These are phyloP conservation scores for Poeciliopsis paucimaculata DNA, from an alignment of 2,797 vertebrate species.

Conservation along the genomic window DNA sequence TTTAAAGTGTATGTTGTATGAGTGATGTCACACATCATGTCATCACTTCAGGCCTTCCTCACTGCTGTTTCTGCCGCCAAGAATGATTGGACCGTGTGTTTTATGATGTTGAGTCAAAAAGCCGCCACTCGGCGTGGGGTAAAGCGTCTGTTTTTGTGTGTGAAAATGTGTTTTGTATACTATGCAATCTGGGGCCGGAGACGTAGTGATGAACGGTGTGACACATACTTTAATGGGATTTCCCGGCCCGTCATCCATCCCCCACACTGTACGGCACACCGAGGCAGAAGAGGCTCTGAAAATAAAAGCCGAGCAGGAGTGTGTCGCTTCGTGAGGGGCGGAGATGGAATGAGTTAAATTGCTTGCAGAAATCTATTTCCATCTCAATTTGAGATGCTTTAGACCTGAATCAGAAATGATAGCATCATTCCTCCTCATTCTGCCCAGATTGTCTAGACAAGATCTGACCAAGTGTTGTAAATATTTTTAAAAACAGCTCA, in stretches of 20 bases:
- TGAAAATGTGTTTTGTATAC: slow-evolving; percentile 29
- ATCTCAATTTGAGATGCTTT: slow-evolving; percentile 3
- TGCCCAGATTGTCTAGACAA: neutral
- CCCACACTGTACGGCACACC: slow-evolving; percentile 14
- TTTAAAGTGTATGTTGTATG: slow-evolving; percentile 54
- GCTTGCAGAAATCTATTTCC: slow-evolving; percentile 34
- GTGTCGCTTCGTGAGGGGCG: slow-evolving; percentile 29
- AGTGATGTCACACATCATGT: slow-evolving; percentile 70
- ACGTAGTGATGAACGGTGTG: slow-evolving; percentile 56
- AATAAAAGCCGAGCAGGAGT: slow-evolving; percentile 1
- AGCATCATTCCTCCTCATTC: neutral
- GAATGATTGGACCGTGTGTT: slow-evolving; percentile 50
- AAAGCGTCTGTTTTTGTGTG: slow-evolving; percentile 23
- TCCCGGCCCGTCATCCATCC: slow-evolving; percentile 43
- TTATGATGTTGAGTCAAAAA: slow-evolving; percentile 67
- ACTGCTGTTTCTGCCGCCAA: slow-evolving; percentile 33
- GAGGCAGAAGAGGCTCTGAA: slow-evolving; percentile 9
- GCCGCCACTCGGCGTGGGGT: slow-evolving; percentile 42
- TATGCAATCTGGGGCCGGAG: slow-evolving; percentile 39
- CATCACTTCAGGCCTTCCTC: slow-evolving; percentile 56
- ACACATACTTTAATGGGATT: slow-evolving; percentile 71
- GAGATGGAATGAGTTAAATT: slow-evolving; percentile 50
- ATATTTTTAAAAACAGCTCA: neutral
- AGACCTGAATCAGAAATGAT: slow-evolving; percentile 15
- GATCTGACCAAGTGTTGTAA: neutral